A percentile compares a stretch with the other conserved stretches of the same genome.
Evolutionary conservation across 2,797 vertebrate species (phyloP).

Genomic region (Channa striata): DNA sequence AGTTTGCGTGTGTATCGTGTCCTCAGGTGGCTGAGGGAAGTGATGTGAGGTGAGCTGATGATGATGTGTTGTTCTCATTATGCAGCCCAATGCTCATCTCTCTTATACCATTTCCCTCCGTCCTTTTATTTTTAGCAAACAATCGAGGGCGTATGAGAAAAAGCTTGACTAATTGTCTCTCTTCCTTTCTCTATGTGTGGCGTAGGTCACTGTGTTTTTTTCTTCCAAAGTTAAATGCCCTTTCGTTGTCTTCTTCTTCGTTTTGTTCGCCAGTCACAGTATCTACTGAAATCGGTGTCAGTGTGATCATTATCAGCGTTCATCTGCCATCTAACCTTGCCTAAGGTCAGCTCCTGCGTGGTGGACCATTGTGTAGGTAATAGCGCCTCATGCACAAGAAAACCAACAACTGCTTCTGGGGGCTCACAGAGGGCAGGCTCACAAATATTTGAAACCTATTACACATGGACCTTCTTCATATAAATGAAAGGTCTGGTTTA

Average conservation of each 20-base stretch:
- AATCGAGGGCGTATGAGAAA: conserved; percentile 45
- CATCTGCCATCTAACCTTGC: conserved; percentile 27
- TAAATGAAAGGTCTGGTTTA: not conserved
- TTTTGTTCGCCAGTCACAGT: conserved; percentile 4
- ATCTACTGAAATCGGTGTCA: conserved; percentile 9
- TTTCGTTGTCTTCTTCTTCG: not conserved
- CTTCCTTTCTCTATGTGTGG: not conserved
- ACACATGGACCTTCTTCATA: not conserved
- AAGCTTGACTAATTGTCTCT: conserved; percentile 23
- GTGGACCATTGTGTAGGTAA: not conserved
- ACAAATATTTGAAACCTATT: not conserved
- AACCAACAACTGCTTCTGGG: not conserved
- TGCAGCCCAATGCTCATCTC: conserved; percentile 51
- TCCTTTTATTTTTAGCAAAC: conserved; percentile 41
- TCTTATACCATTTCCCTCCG: conserved; percentile 37
- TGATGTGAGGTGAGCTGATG: conserved; percentile 74
- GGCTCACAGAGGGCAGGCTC: not conserved
- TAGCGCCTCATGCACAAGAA: not conserved
- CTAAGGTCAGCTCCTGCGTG: conserved; percentile 13
- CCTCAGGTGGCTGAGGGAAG: conserved; percentile 70
- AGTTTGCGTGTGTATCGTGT: conserved; percentile 49
- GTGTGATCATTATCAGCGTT: conserved; percentile 39
- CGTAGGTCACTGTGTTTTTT: conserved; percentile 16
- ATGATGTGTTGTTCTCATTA: conserved; percentile 75
- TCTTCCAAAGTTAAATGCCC: conserved; percentile 32